Conservation (phyloP, 2,113 vertebrate species). For the Aspiorhynchus laticeps region DNA sequence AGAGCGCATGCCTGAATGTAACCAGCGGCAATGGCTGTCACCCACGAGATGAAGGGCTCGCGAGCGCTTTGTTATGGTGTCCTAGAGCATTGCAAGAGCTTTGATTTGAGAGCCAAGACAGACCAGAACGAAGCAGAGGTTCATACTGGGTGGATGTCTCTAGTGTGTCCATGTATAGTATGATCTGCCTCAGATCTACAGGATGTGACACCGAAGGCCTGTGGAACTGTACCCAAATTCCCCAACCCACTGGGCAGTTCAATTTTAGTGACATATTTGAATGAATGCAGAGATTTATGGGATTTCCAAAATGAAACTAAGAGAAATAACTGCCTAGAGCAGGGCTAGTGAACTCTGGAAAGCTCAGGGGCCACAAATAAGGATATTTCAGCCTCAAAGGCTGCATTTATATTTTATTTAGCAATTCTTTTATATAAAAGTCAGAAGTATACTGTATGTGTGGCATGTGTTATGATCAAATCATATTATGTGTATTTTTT, state of each 20-base stretch:
- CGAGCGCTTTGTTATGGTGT: conserved; percentile 25
- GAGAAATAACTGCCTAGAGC: neutral
- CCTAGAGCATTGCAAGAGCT: neutral
- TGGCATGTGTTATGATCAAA: neutral
- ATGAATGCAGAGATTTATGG: neutral
- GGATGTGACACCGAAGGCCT: neutral
- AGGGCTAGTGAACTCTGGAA: neutral
- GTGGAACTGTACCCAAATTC: neutral
- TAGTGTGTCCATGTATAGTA: neutral
- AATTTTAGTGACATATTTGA: neutral
- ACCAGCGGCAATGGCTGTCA: conserved; percentile 44
- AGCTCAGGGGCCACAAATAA: neutral
- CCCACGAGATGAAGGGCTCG: conserved; percentile 34
- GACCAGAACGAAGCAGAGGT: neutral
- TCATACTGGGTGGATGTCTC: neutral
- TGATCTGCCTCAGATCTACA: neutral
- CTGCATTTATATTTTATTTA: neutral
- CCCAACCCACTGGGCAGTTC: neutral
- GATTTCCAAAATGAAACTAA: neutral
- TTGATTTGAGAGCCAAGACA: conserved; percentile 47
- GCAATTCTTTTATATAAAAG: neutral
- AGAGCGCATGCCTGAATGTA: conserved; percentile 34
- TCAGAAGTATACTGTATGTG: neutral
- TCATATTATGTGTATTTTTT: neutral
- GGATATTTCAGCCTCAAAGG: neutral